Evolutionary conservation across 2,113 vertebrate species (phyloP).

Genomic region (Chloropsis hardwickii): DNA sequence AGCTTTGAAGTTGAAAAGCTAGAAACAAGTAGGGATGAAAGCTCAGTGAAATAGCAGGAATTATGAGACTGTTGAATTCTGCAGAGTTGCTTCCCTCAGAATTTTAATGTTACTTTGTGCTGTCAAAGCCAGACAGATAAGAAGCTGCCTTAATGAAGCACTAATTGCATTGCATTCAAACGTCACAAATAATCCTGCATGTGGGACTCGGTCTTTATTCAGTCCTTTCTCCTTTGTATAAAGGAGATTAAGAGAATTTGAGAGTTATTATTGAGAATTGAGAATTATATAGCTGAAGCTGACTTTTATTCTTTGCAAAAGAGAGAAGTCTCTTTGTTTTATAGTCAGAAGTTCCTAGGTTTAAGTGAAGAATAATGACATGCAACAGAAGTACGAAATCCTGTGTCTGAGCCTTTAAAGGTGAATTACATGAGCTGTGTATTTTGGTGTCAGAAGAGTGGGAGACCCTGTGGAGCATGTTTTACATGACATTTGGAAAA

Average conservation of each 20-base stretch:
- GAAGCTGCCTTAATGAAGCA: constrained; percentile 60
- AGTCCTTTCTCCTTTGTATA: background rate
- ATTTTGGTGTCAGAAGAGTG: background rate
- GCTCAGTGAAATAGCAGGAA: background rate
- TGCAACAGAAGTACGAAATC: background rate
- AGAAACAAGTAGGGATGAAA: background rate
- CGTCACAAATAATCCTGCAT: constrained; percentile 41
- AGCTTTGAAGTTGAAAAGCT: background rate
- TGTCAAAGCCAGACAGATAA: constrained; percentile 57
- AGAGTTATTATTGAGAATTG: constrained; percentile 12
- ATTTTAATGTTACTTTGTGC: constrained; percentile 57
- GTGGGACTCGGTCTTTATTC: constrained; percentile 3
- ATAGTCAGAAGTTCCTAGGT: background rate
- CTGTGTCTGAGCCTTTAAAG: background rate
- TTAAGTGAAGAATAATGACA: background rate
- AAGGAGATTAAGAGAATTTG: background rate
- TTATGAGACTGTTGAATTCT: background rate
- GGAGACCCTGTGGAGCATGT: background rate
- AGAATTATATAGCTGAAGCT: constrained; percentile 11
- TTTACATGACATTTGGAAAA: background rate
- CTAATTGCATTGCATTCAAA: constrained; percentile 60
- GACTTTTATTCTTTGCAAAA: background rate
- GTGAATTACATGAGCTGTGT: background rate
- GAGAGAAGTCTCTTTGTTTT: background rate
- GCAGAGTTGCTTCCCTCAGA: constrained; percentile 19